A percentile compares a stretch with the other conserved stretches of the same genome.
These are phyloP conservation scores for Diceros bicornis DNA, from an alignment of 2,797 vertebrate species.

Conservation along the genomic window DNA sequence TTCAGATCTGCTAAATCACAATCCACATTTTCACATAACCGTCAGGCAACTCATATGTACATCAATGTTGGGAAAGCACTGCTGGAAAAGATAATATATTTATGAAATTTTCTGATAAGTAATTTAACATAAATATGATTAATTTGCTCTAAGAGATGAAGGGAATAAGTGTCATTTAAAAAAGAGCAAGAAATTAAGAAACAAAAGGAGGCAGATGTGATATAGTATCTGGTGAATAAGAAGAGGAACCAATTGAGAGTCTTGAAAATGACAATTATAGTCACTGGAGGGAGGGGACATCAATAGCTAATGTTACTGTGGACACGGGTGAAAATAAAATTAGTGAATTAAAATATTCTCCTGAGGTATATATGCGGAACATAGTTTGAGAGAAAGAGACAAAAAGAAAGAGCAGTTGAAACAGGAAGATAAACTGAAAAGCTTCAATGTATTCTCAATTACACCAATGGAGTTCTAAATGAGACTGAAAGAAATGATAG, in stretches of 20 bases:
- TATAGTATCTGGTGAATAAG: background rate
- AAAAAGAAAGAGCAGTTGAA: background rate
- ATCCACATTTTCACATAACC: background rate
- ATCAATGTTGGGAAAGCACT: background rate
- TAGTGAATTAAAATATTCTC: background rate
- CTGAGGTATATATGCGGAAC: background rate
- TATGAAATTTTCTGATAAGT: background rate
- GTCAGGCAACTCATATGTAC: background rate
- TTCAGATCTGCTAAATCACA: background rate
- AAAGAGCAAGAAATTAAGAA: background rate
- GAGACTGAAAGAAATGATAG: background rate
- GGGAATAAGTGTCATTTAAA: background rate
- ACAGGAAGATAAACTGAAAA: background rate
- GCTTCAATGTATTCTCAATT: background rate
- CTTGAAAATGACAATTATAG: background rate
- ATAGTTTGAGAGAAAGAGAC: background rate
- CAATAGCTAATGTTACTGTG: background rate
- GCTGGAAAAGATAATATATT: background rate
- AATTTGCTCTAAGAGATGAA: constrained; percentile 17
- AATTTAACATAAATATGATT: background rate
- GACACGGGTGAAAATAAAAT: background rate
- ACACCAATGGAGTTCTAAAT: background rate
- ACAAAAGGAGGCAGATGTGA: background rate
- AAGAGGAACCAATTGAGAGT: background rate
- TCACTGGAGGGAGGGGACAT: background rate